Evolutionary conservation across 2,797 vertebrate species (phyloP).

Genomic region (Garrulus glandarius): DNA sequence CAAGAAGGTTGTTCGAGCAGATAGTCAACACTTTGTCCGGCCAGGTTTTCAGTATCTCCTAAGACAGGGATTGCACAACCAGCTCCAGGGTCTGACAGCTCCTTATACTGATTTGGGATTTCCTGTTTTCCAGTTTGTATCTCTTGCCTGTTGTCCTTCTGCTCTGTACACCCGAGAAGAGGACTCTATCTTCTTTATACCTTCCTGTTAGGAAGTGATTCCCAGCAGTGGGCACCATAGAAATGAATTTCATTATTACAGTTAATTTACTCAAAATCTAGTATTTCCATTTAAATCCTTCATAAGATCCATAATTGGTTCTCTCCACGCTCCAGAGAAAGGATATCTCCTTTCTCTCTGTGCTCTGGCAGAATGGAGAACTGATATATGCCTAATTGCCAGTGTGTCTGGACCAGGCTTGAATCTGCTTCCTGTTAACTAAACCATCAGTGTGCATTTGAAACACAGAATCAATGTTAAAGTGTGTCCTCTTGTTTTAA

Average conservation of each 20-base stretch:
- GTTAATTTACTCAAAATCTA: background rate
- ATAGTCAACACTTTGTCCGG: background rate
- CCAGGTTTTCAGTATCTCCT: background rate
- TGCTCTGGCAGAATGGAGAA: background rate
- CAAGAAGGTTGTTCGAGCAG: background rate
- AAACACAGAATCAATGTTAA: background rate
- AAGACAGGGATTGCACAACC: background rate
- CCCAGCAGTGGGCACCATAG: background rate
- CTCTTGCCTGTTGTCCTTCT: background rate
- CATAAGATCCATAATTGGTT: background rate
- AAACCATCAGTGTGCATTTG: background rate
- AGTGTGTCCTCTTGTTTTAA: background rate
- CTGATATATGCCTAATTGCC: background rate
- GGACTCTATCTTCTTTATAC: background rate
- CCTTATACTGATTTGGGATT: background rate
- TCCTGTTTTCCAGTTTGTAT: background rate
- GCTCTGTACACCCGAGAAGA: background rate
- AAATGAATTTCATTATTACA: background rate
- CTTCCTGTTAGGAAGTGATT: background rate
- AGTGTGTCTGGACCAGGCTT: background rate
- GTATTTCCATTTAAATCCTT: background rate
- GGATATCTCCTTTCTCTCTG: background rate
- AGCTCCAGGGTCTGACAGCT: background rate
- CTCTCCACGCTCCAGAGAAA: background rate
- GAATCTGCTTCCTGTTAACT: conserved; percentile 40